phyloP scores from a whole-genome alignment of 1,140 invertebrate species.

The Magallana ariakensis region DNA sequence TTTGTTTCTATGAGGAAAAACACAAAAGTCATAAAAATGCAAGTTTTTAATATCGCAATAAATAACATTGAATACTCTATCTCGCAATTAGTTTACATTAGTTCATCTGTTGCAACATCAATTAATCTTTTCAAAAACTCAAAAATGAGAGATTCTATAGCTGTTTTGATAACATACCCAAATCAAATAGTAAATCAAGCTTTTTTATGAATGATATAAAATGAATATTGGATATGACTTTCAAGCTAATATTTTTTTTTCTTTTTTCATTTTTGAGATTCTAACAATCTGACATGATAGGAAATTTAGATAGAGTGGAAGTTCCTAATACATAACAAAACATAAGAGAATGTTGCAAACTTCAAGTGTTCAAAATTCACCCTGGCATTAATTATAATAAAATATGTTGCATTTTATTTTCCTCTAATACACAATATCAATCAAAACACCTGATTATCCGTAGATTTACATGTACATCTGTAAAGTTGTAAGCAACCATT shows the following conservation, averaged over 20 bases:
- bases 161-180: neutral
- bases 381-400: too few relatives aligned
- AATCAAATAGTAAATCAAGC: neutral
- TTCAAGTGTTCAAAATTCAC: neutral
- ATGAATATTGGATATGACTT: neutral
- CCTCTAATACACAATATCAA: neutral
- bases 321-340: neutral
- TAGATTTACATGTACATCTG: neutral
- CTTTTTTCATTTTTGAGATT: too few relatives aligned
- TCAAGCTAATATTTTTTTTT: neutral
- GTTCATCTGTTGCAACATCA: neutral
- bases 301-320: neutral
- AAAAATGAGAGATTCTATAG: conserved; percentile 4
- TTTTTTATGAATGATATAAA: neutral
- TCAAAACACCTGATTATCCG: neutral
- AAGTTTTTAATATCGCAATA: conserved; percentile 36
- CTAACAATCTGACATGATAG: neutral
- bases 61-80: neutral
- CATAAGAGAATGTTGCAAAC: neutral
- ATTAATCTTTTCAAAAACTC: neutral
- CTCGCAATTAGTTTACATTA: conserved; percentile 10
- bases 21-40: neutral
- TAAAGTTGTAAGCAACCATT: neutral
- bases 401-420: neutral
- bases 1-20: neutral